Evolutionary conservation across 2,888 invertebrate species (phyloP), one percentile per base, ranked within the genome.

Genomic region (Candidula unifasciata): DNA sequence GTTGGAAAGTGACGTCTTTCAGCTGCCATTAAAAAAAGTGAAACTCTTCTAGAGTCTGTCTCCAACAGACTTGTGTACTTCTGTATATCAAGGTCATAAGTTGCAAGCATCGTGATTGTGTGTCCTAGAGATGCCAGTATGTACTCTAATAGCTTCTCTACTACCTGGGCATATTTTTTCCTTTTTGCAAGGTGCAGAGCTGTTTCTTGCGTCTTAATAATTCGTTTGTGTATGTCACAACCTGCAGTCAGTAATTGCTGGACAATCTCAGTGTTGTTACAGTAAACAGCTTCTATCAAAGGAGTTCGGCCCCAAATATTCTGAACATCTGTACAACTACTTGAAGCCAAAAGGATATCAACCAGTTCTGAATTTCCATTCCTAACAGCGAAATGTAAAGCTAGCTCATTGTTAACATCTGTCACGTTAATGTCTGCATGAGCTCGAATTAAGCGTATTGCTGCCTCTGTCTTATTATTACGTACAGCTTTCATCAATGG

Each of bases 231-330:
- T 73, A 93, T 88, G 88, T 93, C 90, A 88, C 92, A 92, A 79
- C 88, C 88, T 30, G 89, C 90, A 52, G 88, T 88, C n/a, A 92
- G 89, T 30, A 93, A 89, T 0, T 88, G 87, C 3, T 91, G 89
- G n/a, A 92, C 92, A 2, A 91, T 91, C 57, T 92, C 92, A 82
- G 89, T 91, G 87, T 93, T 92, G 88, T 93, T 93, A 87, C 93
- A 93, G 85, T 91, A 92, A 44, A 93, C 93, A 2, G 93, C 92
- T 82, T 93, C 93, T 92, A 93, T 93, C 35, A 93, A 89, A 0
- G 93, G 93, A 44, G 92, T 93, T 80, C 92, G 88, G 2, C 93
- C 93, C 92, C 93, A 93, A 82, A 92, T 91, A 82, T 93, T 93
- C 87, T 93, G 92, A 76, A 92, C 91, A 88, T 93, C 91, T 33